Conservation (phyloP, 2,113 vertebrate genomes). For the Megaleporinus macrocephalus region DNA sequence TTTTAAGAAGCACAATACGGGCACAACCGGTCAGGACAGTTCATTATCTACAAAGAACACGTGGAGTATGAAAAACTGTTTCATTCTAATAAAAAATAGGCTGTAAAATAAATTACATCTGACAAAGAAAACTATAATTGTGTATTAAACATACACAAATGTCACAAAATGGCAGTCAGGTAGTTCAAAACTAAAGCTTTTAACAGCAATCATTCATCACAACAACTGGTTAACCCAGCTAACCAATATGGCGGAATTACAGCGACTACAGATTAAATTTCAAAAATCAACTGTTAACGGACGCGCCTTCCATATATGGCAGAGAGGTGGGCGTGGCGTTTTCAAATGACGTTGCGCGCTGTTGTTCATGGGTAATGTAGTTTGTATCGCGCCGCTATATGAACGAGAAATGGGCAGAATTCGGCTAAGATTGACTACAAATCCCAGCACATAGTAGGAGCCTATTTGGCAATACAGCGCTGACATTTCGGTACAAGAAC, state of each 20-base stretch:
- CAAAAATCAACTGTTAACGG: conserved; percentile 38
- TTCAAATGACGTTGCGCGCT: neutral
- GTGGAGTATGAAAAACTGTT: too few relatives aligned
- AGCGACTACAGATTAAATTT: neutral
- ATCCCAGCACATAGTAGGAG: conserved; percentile 32
- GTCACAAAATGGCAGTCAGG: too few relatives aligned
- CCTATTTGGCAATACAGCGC: neutral
- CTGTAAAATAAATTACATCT: too few relatives aligned
- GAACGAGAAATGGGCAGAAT: fast-evolving
- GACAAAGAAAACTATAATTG: too few relatives aligned
- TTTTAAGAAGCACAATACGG: too few relatives aligned
- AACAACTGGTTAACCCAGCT: too few relatives aligned
- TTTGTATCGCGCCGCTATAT: neutral
- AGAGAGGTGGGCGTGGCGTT: conserved; percentile 47
- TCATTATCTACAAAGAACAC: too few relatives aligned
- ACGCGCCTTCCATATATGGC: conserved; percentile 47
- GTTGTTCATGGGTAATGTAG: conserved; percentile 64
- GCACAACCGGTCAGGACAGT: too few relatives aligned
- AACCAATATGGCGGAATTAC: neutral
- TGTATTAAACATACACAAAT: too few relatives aligned
- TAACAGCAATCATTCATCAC: too few relatives aligned
- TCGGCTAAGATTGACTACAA: conserved; percentile 61
- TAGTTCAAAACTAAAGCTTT: too few relatives aligned
- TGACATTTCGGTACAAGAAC: conserved; percentile 49
- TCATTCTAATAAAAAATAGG: too few relatives aligned